These are phyloP conservation scores for Melanotaenia pygmaea DNA, from an alignment of 2,797 vertebrate species.

Conservation along the genomic window DNA sequence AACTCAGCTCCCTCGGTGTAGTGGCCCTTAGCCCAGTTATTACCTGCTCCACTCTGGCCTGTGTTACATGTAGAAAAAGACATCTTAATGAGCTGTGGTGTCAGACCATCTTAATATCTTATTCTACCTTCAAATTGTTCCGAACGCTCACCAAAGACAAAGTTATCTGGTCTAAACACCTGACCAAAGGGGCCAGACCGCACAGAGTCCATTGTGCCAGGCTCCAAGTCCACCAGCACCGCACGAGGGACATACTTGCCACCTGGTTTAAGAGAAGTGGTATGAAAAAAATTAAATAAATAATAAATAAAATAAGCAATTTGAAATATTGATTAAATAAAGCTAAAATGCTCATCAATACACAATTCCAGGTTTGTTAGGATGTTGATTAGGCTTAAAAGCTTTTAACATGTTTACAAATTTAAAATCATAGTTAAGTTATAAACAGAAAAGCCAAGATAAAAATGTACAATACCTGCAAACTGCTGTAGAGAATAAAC, in stretches of 20 bases:
- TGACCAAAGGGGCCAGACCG: constrained; percentile 72
- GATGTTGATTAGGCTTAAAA: not conserved
- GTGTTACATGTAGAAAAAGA: constrained; percentile 9
- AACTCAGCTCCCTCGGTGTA: constrained; percentile 94
- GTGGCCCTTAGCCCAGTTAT: constrained; percentile 94
- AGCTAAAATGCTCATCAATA: not conserved
- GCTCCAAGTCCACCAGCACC: constrained; percentile 73
- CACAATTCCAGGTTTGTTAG: not conserved
- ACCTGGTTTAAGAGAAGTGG: constrained; percentile 42
- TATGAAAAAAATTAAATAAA: not conserved
- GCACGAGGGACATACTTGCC: constrained; percentile 75
- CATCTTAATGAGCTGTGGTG: not conserved
- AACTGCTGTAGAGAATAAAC: too few species aligned
- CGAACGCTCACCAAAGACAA: constrained; percentile 69
- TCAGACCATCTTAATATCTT: not conserved
- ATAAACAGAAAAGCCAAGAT: not conserved
- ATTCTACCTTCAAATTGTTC: not conserved
- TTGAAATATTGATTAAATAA: not conserved
- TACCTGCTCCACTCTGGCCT: constrained; percentile 93
- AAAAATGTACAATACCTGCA: too few species aligned
- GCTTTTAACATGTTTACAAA: not conserved
- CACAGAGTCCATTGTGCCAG: constrained; percentile 75
- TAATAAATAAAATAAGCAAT: not conserved
- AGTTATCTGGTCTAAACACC: constrained; percentile 74
- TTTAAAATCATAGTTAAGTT: not conserved